Evolutionary conservation across 2,113 vertebrate genomes (phyloP), one percentile per base, ranked within the genome.

Genomic region (Opisthocomus hoazin): DNA sequence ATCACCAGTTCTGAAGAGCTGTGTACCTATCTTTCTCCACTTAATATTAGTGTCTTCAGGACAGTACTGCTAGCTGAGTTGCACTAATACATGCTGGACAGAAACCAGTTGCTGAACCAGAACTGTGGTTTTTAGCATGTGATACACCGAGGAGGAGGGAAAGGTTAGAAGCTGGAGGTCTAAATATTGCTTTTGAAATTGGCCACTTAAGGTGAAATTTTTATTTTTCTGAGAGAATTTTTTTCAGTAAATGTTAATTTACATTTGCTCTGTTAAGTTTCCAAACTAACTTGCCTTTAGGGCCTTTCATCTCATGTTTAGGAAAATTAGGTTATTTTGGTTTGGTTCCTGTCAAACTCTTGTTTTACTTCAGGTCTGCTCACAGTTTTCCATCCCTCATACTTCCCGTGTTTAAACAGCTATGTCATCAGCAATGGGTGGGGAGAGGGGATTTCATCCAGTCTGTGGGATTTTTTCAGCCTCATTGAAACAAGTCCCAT

Each of bases 61-160:
- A 57, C 19, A 30, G 23, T 64, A 15, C 14, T 79, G 7, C 15
- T 16, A 84, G 12, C 21, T 79, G 24, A 73, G 16, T 30, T 90
- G 45, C 27, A 60, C 14, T 75, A 41, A 32, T 22, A 29, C 4
- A 24, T 37, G 6, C 34, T 87, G 41, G 19, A 57, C 36, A 48
- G 36, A 27, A 93, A 30, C 0, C 9, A 34, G 20, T 9, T 84
- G 26, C 51, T 81, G 46, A 86, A 61, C 22, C 21, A 45, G 53
- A 92, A 39, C 12, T 45, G 13, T 83, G 15, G 2, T n/a, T 86
- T 86, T 48, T 39, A 65, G 20, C 20, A 23, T 20, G 12, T 46
- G 21, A 76, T 23, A 51, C 26, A 16, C 10, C 43, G 16, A 7
- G 6, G 14, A 4, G 7, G 9, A 8, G 4, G 7, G 2, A 2